Conservation (phyloP, 2,888 invertebrate species). For the Athripsodes cinereus region DNA sequence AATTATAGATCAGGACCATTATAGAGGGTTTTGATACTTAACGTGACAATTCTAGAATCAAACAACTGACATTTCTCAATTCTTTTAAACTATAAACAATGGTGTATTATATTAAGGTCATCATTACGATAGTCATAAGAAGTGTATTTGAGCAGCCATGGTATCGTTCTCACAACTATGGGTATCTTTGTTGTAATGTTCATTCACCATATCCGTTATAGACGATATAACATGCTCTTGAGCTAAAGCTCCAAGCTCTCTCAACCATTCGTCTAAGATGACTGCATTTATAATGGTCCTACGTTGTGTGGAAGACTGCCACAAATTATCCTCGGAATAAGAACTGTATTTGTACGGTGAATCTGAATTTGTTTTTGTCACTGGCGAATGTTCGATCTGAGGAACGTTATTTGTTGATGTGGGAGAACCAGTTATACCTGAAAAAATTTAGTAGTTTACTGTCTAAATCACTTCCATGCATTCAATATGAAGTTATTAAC, state of each 20-base stretch:
- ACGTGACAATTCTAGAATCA: too few species aligned
- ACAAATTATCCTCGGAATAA: slow-evolving; percentile 39
- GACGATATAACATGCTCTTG: slow-evolving; percentile 83
- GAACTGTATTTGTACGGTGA: slow-evolving; percentile 30
- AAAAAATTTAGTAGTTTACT: neutral
- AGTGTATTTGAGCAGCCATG: slow-evolving; percentile 20
- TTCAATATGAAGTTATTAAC: too few species aligned
- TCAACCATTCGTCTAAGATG: slow-evolving; percentile 90
- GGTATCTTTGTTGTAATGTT: slow-evolving; percentile 1
- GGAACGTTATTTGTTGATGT: slow-evolving; percentile 5
- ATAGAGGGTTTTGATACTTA: too few species aligned
- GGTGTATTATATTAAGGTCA: too few species aligned
- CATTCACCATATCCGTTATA: slow-evolving; percentile 35
- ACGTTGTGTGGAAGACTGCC: slow-evolving; percentile 44
- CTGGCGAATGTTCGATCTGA: slow-evolving; percentile 11
- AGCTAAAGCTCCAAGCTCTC: slow-evolving; percentile 89
- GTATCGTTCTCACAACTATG: slow-evolving; percentile 10
- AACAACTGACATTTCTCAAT: too few species aligned
- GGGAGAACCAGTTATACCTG: slow-evolving; percentile 22
- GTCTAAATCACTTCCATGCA: too few species aligned
- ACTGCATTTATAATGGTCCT: slow-evolving; percentile 60
- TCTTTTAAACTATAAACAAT: too few species aligned
- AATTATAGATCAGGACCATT: too few species aligned
- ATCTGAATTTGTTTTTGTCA: neutral
- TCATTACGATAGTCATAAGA: slow-evolving; percentile 23